A percentile compares a stretch with the other conserved stretches of the same genome.
Conservation (phyloP, 1,140 invertebrate species). For the Phenacoccus solenopsis region DNA sequence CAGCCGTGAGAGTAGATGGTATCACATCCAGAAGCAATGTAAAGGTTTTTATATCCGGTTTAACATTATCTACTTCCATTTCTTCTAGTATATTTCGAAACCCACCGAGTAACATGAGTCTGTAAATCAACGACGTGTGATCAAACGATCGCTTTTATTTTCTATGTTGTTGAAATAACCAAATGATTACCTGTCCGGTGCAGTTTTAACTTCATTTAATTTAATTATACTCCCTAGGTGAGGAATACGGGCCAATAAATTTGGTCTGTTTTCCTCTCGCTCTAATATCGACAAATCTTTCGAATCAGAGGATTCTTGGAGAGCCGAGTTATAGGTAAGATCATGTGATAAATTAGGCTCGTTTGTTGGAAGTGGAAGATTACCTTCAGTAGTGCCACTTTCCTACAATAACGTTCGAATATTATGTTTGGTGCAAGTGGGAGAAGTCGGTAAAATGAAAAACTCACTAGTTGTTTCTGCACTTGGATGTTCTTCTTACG, state of each 20-base stretch:
- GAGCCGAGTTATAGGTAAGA: too few relatives aligned
- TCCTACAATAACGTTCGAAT: too few relatives aligned
- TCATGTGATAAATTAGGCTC: too few relatives aligned
- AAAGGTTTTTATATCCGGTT: slow-evolving; percentile 65
- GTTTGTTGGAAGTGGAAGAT: background rate
- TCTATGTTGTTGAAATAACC: too few relatives aligned
- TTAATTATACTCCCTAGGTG: slow-evolving; percentile 43
- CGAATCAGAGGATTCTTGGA: too few relatives aligned
- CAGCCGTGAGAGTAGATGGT: slow-evolving; percentile 47
- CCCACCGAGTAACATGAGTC: slow-evolving; percentile 69
- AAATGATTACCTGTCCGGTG: slow-evolving; percentile 42
- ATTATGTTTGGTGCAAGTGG: background rate
- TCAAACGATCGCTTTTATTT: too few relatives aligned
- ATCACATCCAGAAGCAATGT: slow-evolving; percentile 59
- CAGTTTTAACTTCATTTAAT: slow-evolving; percentile 40
- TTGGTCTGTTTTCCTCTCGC: slow-evolving; percentile 29
- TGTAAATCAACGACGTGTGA: too few relatives aligned
- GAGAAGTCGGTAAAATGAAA: too few relatives aligned
- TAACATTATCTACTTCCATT: slow-evolving; percentile 51
- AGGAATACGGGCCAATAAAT: slow-evolving; percentile 41
- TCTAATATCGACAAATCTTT: background rate
- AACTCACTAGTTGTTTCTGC: too few relatives aligned
- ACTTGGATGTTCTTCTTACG: background rate
- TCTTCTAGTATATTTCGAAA: slow-evolving; percentile 52
- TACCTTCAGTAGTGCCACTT: background rate